A percentile compares a stretch with the other conserved stretches of the same genome.
phyloP scores from a whole-genome alignment of 1,140 invertebrate genomes.

The Megathymus violae region DNA sequence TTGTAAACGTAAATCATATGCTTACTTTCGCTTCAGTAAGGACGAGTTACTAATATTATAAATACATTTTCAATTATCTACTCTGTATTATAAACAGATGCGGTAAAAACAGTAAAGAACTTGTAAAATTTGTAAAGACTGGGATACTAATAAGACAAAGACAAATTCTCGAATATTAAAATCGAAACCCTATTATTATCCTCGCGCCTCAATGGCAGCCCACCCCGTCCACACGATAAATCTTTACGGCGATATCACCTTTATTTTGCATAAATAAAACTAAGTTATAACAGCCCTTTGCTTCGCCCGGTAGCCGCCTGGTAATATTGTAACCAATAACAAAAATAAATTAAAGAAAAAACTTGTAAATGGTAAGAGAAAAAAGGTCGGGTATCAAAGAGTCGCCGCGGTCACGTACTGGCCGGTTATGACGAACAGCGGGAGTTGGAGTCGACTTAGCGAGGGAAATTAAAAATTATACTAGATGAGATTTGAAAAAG shows the following conservation, averaged over 20 bases:
- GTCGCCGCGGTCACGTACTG: conserved; percentile 73
- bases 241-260: conserved; percentile 63
- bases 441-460: conserved; percentile 56
- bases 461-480: conserved; percentile 69
- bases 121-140: conserved; percentile 4
- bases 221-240: conserved; percentile 65
- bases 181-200: conserved; percentile 29
- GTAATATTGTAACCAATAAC: conserved; percentile 77
- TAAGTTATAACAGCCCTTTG: conserved; percentile 76
- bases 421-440: conserved; percentile 74
- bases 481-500: conserved; percentile 61
- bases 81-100: not conserved
- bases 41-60: no score
- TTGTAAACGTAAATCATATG: no score
- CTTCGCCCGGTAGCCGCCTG: conserved; percentile 74
- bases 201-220: conserved; percentile 35
- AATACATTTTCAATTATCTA: not conserved
- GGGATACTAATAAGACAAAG: conserved; percentile 23
- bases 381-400: conserved; percentile 74
- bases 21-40: no score
- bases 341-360: conserved; percentile 71
- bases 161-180: conserved; percentile 32
- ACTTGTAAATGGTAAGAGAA: conserved; percentile 65
- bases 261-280: conserved; percentile 82
- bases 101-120: not conserved